Conservation (phyloP, 2,888 invertebrate species). For the Platycheirus albimanus region DNA sequence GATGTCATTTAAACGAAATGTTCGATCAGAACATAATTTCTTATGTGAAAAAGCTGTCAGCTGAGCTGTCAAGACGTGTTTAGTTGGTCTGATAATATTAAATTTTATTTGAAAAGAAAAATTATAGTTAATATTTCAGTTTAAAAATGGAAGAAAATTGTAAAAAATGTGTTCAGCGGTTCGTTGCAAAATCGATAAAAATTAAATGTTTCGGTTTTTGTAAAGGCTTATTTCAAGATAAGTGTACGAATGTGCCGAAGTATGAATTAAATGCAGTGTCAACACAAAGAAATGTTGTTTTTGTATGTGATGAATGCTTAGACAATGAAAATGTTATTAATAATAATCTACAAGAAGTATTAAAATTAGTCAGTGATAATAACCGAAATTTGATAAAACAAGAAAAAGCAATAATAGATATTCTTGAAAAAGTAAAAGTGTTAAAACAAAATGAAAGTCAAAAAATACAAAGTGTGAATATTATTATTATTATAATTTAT, state of each 20-base stretch:
- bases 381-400: constrained; percentile 4
- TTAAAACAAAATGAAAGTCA: constrained; percentile 1
- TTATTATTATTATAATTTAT: too few relatives aligned
- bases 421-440: constrained; percentile 4
- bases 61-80: too few relatives aligned
- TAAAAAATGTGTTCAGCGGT: not conserved
- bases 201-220: constrained; percentile 1
- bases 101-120: too few relatives aligned
- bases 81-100: too few relatives aligned
- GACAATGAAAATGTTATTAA: not conserved
- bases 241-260: not conserved
- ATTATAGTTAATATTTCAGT: too few relatives aligned
- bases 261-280: constrained; percentile 4
- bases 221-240: not conserved
- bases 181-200: not conserved
- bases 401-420: not conserved
- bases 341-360: not conserved
- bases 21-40: too few relatives aligned
- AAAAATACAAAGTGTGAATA: too few relatives aligned
- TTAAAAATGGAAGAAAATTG: constrained; percentile 5
- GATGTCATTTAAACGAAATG: too few relatives aligned
- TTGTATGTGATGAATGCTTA: constrained; percentile 1
- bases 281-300: not conserved
- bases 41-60: too few relatives aligned
- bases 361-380: constrained; percentile 1